These are phyloP conservation scores for Epinotia demarniana DNA, from an alignment of 2,888 invertebrate genomes.

Conservation along the genomic window DNA sequence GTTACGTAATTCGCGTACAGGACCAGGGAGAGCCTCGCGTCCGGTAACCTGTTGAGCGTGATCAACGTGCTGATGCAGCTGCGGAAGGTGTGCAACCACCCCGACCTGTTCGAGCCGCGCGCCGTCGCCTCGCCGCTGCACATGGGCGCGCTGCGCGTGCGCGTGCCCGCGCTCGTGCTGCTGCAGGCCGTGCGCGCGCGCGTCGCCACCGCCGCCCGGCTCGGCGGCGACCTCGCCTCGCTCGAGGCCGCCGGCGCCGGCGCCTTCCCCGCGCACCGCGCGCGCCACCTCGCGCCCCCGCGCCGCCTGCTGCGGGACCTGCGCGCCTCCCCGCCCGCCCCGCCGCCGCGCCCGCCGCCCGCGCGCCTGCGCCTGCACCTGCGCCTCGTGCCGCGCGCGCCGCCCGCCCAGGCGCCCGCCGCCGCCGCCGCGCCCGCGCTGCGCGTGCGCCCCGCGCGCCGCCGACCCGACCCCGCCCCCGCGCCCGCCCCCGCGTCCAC, in stretches of 20 bases:
- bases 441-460: constrained; percentile 81
- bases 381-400: constrained; percentile 82
- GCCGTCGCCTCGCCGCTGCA: constrained; percentile 97
- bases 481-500: constrained; percentile 88
- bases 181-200: constrained; percentile 88
- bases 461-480: constrained; percentile 81
- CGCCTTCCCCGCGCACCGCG: constrained; percentile 94
- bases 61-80: constrained; percentile 99
- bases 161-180: constrained; percentile 90
- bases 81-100: constrained; percentile 99
- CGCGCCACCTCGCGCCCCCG: constrained; percentile 89
- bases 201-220: constrained; percentile 89
- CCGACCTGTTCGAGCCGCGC: constrained; percentile 98
- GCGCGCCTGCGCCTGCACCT: constrained; percentile 86
- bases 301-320: constrained; percentile 69
- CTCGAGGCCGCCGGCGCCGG: constrained; percentile 88
- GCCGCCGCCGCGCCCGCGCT: constrained; percentile 85
- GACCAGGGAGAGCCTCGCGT: constrained; percentile 96
- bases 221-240: constrained; percentile 87
- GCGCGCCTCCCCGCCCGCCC: constrained; percentile 84
- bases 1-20: constrained; percentile 73
- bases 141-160: constrained; percentile 89
- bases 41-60: constrained; percentile 97
- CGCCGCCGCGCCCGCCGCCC: constrained; percentile 86
- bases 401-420: constrained; percentile 83